These are phyloP conservation scores for Ferdinandea cuprea DNA, from an alignment of 2,888 invertebrate species.

Conservation along the genomic window DNA sequence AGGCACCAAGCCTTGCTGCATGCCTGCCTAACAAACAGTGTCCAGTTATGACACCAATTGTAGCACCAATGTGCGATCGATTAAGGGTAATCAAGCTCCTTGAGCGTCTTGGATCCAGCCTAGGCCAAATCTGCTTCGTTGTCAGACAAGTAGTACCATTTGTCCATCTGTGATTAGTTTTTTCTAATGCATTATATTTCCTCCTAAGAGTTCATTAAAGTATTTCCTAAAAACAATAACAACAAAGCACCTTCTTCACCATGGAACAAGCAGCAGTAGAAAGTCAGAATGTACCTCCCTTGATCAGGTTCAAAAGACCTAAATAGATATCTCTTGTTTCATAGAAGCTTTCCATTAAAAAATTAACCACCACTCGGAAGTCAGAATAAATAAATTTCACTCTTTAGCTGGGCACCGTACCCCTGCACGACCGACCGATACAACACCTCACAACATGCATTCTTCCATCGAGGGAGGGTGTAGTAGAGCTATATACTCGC, in stretches of 20 bases:
- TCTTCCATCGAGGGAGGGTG: neutral
- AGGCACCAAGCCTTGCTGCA: too few species aligned
- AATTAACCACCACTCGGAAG: conserved; percentile 69
- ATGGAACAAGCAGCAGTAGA: neutral
- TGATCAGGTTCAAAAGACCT: conserved; percentile 58
- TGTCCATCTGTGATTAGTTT: too few species aligned
- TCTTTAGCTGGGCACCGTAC: conserved; percentile 9
- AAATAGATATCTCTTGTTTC: conserved; percentile 46
- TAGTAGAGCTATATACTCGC: neutral
- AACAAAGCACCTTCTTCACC: neutral
- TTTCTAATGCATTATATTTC: too few species aligned
- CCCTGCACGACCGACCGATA: neutral
- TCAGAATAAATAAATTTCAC: conserved; percentile 63
- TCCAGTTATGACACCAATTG: too few species aligned
- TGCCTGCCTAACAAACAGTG: too few species aligned
- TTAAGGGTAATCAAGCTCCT: too few species aligned
- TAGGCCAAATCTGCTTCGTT: too few species aligned
- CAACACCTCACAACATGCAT: conserved; percentile 23
- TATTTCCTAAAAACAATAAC: neutral
- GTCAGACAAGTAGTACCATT: too few species aligned
- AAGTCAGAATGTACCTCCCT: too few species aligned
- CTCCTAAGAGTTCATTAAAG: neutral
- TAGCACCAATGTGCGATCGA: too few species aligned
- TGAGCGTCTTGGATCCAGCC: too few species aligned
- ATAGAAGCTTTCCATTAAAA: conserved; percentile 71